Percentiles rank a stretch among this genome's conserved stretches.
These are phyloP conservation scores for Octodon degus DNA, from an alignment of 2,113 vertebrate genomes.

Conservation along the genomic window DNA sequence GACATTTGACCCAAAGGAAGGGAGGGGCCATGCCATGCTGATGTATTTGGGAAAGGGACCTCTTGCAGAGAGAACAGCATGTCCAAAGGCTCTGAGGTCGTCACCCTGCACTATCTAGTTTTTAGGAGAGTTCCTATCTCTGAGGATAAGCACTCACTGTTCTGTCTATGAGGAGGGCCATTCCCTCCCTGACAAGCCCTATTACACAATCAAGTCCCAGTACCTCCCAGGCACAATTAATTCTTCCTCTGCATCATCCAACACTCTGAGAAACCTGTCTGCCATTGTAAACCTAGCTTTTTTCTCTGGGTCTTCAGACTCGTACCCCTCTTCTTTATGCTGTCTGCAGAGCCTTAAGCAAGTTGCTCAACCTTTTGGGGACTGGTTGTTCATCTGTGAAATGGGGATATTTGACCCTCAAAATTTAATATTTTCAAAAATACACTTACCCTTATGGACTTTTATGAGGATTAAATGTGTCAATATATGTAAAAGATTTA, in stretches of 20 bases:
- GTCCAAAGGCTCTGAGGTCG: slow-evolving; percentile 5
- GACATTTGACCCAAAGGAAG: not conserved
- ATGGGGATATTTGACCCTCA: slow-evolving; percentile 4
- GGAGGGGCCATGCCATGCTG: not conserved
- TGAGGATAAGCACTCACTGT: not conserved
- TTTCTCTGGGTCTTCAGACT: slow-evolving; percentile 22
- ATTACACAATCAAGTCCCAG: not conserved
- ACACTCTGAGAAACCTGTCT: not conserved
- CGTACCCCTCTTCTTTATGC: slow-evolving; percentile 2
- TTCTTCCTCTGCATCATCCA: slow-evolving; percentile 25
- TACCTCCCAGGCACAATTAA: slow-evolving; percentile 33
- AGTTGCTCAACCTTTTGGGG: slow-evolving; percentile 44
- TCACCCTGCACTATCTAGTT: not conserved
- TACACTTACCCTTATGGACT: not conserved
- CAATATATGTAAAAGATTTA: slow-evolving; percentile 21
- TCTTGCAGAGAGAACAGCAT: not conserved
- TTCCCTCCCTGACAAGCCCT: not conserved
- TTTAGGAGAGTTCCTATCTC: not conserved
- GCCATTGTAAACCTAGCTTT: slow-evolving; percentile 36
- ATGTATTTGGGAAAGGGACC: not conserved
- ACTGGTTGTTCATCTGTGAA: slow-evolving; percentile 52
- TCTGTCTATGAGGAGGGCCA: not conserved
- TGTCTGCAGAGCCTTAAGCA: slow-evolving; percentile 35
- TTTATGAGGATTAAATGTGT: not conserved
- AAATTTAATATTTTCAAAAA: slow-evolving; percentile 24